Conservation (phyloP, 2,113 vertebrate species). For the Ivindomyrus marchei region DNA sequence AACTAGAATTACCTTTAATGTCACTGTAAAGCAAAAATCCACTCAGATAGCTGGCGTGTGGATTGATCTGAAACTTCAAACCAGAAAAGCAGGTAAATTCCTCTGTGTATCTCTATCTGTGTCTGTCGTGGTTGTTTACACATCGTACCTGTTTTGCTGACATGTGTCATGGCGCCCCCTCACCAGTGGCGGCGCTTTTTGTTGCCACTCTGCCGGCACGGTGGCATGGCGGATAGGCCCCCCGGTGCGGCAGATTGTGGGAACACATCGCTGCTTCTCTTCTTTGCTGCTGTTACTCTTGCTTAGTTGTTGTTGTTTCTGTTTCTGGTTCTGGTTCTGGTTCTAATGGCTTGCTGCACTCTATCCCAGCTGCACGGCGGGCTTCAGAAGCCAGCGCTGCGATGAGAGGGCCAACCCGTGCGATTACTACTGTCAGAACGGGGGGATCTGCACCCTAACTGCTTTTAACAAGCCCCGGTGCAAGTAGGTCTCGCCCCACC, state of each 20-base stretch:
- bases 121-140: not conserved
- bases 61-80: not conserved
- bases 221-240: not conserved
- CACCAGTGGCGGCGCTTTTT: not conserved
- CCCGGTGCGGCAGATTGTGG: not conserved
- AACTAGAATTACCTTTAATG: not conserved
- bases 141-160: not conserved
- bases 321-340: not conserved
- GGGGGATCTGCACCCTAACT: constrained; percentile 85
- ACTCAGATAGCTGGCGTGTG: not conserved
- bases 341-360: constrained; percentile 61
- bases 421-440: constrained; percentile 93
- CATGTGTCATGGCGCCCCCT: not conserved
- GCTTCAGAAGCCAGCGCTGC: constrained; percentile 88
- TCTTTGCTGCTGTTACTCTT: not conserved
- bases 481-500: constrained; percentile 73
- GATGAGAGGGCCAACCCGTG: constrained; percentile 86
- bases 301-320: constrained; percentile 9
- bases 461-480: constrained; percentile 84
- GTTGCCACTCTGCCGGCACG: not conserved
- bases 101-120: not conserved
- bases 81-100: not conserved
- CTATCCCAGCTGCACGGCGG: constrained; percentile 83
- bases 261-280: not conserved
- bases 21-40: not conserved